A percentile compares a stretch with the other conserved stretches of the same genome.
Conservation (phyloP, 2,113 vertebrate genomes). For the Microtus montanus region DNA sequence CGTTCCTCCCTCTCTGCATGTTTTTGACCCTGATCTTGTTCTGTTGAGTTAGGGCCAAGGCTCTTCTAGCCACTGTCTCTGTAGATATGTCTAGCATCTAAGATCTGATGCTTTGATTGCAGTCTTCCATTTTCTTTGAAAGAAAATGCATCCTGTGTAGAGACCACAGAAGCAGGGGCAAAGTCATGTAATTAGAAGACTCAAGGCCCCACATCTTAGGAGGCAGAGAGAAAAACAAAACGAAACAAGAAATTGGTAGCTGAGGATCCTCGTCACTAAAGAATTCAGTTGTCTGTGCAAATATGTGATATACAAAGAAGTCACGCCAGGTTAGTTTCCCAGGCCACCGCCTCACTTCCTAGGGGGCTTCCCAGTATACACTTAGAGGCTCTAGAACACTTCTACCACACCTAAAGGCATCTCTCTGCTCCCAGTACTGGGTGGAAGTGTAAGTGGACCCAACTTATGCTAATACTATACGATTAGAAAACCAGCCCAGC, state of each 20-base stretch:
- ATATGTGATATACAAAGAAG: neutral
- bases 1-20: neutral
- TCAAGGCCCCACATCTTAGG: neutral
- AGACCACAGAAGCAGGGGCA: neutral
- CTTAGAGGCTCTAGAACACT: neutral
- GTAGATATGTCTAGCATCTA: neutral
- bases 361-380: neutral
- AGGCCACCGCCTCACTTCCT: neutral
- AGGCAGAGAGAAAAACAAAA: neutral
- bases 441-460: neutral
- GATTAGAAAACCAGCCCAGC: neutral
- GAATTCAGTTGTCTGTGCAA: neutral
- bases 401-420: neutral
- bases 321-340: neutral
- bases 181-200: neutral
- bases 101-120: neutral
- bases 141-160: neutral
- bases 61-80: neutral
- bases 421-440: neutral
- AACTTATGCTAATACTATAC: too few species aligned
- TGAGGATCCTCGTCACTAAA: neutral
- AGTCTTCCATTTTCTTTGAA: neutral
- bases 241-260: neutral
- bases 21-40: conserved; percentile 1
- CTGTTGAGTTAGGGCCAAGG: neutral